These are phyloP conservation scores for Agrochola lota DNA, from an alignment of 2,888 invertebrate species.

Conservation along the genomic window DNA sequence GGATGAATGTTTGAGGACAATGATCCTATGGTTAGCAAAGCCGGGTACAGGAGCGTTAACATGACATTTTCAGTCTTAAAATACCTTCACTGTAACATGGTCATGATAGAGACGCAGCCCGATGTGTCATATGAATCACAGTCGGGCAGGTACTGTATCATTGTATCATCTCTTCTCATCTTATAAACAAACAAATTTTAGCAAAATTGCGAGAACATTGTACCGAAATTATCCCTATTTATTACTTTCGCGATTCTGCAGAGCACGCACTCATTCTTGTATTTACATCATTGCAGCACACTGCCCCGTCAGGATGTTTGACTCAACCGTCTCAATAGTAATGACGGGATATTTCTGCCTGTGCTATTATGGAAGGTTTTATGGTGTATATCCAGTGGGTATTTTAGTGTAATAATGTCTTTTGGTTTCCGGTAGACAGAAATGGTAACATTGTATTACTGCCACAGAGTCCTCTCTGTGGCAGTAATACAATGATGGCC, in stretches of 20 bases:
- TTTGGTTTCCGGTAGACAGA: neutral
- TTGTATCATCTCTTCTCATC: too few relatives aligned
- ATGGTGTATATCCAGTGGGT: neutral
- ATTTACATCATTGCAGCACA: conserved; percentile 59
- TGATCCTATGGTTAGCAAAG: neutral
- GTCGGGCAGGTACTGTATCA: too few relatives aligned
- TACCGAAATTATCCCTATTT: too few relatives aligned
- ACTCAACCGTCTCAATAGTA: conserved; percentile 34
- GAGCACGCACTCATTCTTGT: conserved; percentile 80
- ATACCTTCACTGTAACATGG: too few relatives aligned
- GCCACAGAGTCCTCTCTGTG: too few relatives aligned
- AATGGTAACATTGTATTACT: neutral
- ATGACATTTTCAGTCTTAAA: too few relatives aligned
- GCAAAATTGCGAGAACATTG: too few relatives aligned
- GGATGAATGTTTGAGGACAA: neutral
- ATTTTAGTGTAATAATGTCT: neutral
- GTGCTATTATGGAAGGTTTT: conserved; percentile 30
- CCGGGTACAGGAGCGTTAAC: neutral
- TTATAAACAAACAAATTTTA: too few relatives aligned
- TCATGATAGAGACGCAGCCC: too few relatives aligned
- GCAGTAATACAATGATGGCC: too few relatives aligned
- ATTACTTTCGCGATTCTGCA: too few relatives aligned
- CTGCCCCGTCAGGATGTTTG: conserved; percentile 65
- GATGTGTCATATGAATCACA: too few relatives aligned
- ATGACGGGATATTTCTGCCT: conserved; percentile 40